Conservation (phyloP, 2,888 invertebrate species). For the Micoletzkya japonica region DNA sequence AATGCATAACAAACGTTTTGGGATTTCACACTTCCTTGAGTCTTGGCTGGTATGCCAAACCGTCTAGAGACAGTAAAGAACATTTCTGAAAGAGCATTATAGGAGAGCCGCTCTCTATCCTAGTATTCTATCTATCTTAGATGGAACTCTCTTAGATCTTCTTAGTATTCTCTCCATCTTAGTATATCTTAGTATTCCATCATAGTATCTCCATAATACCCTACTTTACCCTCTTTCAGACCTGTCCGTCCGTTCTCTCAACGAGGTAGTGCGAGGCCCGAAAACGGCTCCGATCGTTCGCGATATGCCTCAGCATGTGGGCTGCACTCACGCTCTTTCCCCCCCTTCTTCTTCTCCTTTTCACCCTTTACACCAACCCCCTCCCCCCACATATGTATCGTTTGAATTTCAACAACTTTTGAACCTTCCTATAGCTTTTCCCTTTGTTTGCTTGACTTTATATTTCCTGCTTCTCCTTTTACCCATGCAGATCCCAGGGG, state of each 20-base stretch:
- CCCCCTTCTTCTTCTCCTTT: neutral
- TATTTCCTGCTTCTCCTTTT: neutral
- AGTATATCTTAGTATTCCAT: no score
- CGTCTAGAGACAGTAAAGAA: no score
- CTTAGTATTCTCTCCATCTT: no score
- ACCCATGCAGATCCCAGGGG: no score
- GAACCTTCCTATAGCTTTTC: neutral
- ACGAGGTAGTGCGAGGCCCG: conserved; percentile 22
- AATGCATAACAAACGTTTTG: no score
- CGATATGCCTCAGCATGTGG: conserved; percentile 13
- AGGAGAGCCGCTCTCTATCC: no score
- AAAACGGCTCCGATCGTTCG: conserved; percentile 2
- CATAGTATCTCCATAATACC: no score
- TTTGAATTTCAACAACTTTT: neutral
- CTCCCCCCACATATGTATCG: neutral
- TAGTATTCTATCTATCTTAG: no score
- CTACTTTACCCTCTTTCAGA: conserved; percentile 11
- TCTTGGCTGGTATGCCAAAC: no score
- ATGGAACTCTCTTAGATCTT: no score
- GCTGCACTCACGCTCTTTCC: neutral
- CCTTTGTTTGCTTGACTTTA: neutral
- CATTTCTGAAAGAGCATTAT: no score
- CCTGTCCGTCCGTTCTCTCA: conserved; percentile 18
- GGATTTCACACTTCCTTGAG: no score
- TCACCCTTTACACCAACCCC: neutral